Conservation (phyloP, 2,888 invertebrate genomes). For the Eupithecia dodoneata region DNA sequence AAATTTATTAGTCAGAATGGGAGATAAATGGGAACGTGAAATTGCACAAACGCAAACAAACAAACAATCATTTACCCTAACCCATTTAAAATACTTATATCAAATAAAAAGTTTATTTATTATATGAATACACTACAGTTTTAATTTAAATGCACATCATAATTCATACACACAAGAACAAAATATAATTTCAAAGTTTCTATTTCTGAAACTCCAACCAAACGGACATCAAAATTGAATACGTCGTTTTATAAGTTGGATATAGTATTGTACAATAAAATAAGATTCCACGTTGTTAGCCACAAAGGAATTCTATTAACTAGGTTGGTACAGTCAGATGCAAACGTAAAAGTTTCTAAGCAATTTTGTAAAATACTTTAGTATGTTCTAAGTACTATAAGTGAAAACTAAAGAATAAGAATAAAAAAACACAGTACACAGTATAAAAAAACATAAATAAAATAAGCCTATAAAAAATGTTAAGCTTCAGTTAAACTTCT, state of each 20-base stretch:
- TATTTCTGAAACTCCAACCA: neutral
- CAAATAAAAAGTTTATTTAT: too few relatives aligned
- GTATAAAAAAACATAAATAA: too few relatives aligned
- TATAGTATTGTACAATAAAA: neutral
- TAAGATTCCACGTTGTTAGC: neutral
- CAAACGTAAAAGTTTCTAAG: neutral
- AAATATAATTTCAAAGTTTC: neutral
- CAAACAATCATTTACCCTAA: neutral
- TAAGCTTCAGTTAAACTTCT: too few relatives aligned
- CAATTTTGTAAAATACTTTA: neutral
- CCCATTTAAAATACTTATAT: too few relatives aligned
- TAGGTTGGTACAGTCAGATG: conserved; percentile 2
- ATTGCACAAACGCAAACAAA: neutral
- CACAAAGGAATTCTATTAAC: conserved; percentile 1
- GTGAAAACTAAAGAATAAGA: too few relatives aligned
- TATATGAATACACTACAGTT: too few relatives aligned
- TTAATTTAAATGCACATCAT: neutral
- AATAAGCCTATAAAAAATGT: too few relatives aligned
- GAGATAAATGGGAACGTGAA: too few relatives aligned
- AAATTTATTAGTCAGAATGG: too few relatives aligned
- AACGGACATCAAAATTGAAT: neutral
- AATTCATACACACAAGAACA: neutral
- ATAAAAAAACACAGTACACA: too few relatives aligned
- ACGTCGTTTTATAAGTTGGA: neutral
- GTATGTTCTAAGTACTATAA: too few relatives aligned